Conservation (phyloP, 2,113 vertebrate genomes). For the Rhinoptilus africanus region DNA sequence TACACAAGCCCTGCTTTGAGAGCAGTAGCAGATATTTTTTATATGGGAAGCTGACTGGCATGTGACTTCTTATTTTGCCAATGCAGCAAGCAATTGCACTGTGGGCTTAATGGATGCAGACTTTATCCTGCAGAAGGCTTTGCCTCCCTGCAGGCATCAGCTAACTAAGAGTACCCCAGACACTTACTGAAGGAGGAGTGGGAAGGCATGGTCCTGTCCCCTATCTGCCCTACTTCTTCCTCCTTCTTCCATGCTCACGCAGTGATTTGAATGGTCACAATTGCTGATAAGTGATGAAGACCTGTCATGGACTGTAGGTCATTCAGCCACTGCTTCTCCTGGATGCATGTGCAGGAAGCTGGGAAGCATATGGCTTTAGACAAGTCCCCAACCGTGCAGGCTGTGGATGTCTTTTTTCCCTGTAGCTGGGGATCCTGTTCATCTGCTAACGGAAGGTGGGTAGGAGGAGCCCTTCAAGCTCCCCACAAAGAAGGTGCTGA, state of each 20-base stretch:
- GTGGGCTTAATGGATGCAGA: neutral
- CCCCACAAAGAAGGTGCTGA: neutral
- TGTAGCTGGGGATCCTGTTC: neutral
- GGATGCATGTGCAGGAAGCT: neutral
- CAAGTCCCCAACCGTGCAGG: neutral
- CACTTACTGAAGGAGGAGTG: neutral
- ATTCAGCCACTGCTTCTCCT: neutral
- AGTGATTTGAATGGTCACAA: neutral
- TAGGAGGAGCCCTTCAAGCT: neutral
- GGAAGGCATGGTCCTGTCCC: neutral
- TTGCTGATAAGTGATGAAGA: neutral
- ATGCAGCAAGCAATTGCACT: neutral
- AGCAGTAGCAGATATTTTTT: neutral
- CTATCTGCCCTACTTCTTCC: neutral
- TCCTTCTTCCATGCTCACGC: neutral
- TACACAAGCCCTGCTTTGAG: neutral
- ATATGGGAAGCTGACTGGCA: neutral
- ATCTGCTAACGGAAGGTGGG: neutral
- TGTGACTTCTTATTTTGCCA: neutral
- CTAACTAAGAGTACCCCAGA: neutral
- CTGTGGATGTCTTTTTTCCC: neutral
- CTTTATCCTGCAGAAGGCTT: neutral
- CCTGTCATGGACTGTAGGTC: neutral
- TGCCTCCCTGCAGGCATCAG: neutral
- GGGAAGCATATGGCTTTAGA: neutral